Percentiles rank a stretch among this genome's conserved stretches.
phyloP scores from a whole-genome alignment of 2,797 vertebrate genomes.

The Leptoclinus maculatus region DNA sequence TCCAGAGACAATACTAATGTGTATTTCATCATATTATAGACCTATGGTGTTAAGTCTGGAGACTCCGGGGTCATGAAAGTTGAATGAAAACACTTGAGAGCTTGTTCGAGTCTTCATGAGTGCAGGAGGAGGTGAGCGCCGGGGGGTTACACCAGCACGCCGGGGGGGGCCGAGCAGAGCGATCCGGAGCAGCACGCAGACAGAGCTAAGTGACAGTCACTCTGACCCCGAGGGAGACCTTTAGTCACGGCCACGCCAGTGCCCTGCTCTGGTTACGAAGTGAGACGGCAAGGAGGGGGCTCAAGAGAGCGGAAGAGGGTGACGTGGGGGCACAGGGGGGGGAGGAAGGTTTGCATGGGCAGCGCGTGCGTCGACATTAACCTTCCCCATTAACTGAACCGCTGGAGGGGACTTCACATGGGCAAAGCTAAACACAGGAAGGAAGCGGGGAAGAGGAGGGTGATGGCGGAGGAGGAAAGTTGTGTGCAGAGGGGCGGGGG shows the following conservation, averaged over 20 bases:
- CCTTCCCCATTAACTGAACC: conserved; percentile 68
- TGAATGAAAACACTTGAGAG: conserved; percentile 27
- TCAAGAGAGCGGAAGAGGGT: conserved; percentile 39
- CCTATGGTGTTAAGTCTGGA: not conserved
- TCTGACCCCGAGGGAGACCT: conserved; percentile 58
- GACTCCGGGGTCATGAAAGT: not conserved
- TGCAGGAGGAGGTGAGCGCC: conserved; percentile 28
- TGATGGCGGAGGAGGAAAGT: conserved; percentile 39
- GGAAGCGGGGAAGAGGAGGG: conserved; percentile 47
- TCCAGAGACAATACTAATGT: not conserved
- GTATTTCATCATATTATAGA: not conserved
- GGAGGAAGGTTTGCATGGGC: conserved; percentile 56
- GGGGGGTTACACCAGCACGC: conserved; percentile 23
- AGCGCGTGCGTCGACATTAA: conserved; percentile 67
- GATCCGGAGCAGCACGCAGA: conserved; percentile 35
- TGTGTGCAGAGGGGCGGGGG: conserved; percentile 44
- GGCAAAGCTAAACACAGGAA: conserved; percentile 63
- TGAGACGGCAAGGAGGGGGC: conserved; percentile 23
- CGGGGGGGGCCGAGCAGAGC: conserved; percentile 25
- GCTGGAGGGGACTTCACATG: conserved; percentile 68
- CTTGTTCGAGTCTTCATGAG: conserved; percentile 7
- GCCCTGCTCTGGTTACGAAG: conserved; percentile 40
- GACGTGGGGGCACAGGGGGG: conserved; percentile 10
- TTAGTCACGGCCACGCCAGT: conserved; percentile 68
- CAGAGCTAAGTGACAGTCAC: conserved; percentile 36